phyloP scores from a whole-genome alignment of 2,113 vertebrate species.

The Oreotrochilus melanogaster region DNA sequence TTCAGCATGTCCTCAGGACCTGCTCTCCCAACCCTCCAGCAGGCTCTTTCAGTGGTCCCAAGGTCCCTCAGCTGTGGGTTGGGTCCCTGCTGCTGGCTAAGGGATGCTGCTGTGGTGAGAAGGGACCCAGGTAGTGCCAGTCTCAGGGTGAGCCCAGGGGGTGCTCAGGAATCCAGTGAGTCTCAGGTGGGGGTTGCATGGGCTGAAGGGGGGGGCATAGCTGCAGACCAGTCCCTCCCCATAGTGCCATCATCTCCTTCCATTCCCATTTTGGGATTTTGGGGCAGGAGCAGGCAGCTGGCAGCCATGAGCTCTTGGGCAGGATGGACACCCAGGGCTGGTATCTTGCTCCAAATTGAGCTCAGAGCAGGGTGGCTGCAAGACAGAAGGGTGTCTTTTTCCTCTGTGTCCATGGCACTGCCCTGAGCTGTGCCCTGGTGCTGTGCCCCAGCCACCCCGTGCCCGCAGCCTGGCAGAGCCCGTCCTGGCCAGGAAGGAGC shows the following conservation, averaged over 20 bases:
- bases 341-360: neutral
- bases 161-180: neutral
- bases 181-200: neutral
- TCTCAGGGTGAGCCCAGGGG: neutral
- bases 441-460: accelerated
- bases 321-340: neutral
- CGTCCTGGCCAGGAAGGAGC: neutral
- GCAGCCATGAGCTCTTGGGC: neutral
- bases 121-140: neutral
- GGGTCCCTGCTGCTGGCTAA: neutral
- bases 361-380: neutral
- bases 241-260: neutral
- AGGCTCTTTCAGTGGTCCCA: neutral
- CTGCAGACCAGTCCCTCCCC: neutral
- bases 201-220: neutral
- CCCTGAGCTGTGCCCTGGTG: neutral
- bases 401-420: accelerated
- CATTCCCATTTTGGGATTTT: neutral
- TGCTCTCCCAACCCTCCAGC: neutral
- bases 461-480: neutral
- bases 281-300: neutral
- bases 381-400: neutral
- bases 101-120: neutral
- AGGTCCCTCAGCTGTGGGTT: neutral
- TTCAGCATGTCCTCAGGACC: neutral